Percentiles rank a stretch among this genome's conserved stretches.
Evolutionary conservation across 2,797 vertebrate species (phyloP).

Genomic region (Muscicapa striata): DNA sequence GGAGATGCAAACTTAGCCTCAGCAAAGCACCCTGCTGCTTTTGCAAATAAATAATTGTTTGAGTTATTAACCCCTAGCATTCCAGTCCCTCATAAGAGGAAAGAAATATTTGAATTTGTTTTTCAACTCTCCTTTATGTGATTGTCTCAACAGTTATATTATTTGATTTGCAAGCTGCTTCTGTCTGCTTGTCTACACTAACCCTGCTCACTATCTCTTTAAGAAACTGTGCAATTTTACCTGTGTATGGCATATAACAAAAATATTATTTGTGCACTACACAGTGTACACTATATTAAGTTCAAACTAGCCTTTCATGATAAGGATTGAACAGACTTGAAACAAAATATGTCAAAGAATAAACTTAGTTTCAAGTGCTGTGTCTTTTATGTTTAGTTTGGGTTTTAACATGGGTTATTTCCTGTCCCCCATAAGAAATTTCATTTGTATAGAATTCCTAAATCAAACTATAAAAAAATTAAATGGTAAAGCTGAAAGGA

Average conservation of each 20-base stretch:
- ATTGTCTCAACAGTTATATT: neutral
- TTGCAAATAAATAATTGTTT: neutral
- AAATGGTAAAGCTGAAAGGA: neutral
- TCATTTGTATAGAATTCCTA: neutral
- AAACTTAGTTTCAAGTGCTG: neutral
- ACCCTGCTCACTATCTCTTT: neutral
- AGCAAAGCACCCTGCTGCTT: neutral
- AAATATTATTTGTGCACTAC: neutral
- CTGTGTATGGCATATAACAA: neutral
- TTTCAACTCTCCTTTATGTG: neutral
- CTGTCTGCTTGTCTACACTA: neutral
- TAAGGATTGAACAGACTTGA: neutral
- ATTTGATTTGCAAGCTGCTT: neutral
- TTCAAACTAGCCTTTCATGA: neutral
- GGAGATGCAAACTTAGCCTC: neutral
- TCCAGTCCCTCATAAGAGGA: neutral
- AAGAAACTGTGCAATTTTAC: neutral
- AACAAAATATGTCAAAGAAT: neutral
- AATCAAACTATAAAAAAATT: neutral
- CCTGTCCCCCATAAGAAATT: neutral
- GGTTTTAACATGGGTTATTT: neutral
- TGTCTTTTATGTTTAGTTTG: neutral
- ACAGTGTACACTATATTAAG: neutral
- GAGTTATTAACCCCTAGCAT: neutral
- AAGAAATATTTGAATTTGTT: neutral